Evolutionary conservation across 2,113 vertebrate genomes (phyloP).

Genomic region (Bucco capensis): DNA sequence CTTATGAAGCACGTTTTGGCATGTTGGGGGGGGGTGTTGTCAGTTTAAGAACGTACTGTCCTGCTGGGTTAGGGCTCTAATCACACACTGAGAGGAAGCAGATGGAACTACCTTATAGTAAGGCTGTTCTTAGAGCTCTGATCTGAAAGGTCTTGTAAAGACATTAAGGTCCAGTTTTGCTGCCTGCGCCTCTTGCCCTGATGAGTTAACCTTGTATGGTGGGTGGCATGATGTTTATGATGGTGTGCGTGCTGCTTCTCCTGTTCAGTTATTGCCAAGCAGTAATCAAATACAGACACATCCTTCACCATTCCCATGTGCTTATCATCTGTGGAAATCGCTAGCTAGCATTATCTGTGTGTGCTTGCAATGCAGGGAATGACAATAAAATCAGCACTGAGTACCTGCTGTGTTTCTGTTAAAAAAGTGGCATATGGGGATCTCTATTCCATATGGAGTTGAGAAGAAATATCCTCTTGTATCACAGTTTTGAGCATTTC

Average conservation of each 20-base stretch:
- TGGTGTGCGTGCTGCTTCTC: not conserved
- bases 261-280: not conserved
- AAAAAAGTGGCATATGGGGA: not conserved
- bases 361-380: not conserved
- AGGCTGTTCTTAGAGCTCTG: not conserved
- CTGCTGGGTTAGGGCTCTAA: not conserved
- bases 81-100: not conserved
- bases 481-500: not conserved
- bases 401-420: not conserved
- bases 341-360: not conserved
- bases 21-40: not conserved
- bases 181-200: not conserved
- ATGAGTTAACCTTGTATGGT: not conserved
- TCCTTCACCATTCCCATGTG: not conserved
- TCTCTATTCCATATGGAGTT: not conserved
- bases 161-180: not conserved
- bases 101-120: not conserved
- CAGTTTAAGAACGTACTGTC: not conserved
- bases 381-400: not conserved
- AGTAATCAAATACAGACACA: not conserved
- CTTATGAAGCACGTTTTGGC: not conserved
- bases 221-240: not conserved
- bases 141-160: not conserved
- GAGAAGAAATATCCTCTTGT: not conserved
- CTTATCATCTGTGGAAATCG: not conserved